Conservation (phyloP, 1,140 invertebrate species). For the Ooceraea biroi region DNA sequence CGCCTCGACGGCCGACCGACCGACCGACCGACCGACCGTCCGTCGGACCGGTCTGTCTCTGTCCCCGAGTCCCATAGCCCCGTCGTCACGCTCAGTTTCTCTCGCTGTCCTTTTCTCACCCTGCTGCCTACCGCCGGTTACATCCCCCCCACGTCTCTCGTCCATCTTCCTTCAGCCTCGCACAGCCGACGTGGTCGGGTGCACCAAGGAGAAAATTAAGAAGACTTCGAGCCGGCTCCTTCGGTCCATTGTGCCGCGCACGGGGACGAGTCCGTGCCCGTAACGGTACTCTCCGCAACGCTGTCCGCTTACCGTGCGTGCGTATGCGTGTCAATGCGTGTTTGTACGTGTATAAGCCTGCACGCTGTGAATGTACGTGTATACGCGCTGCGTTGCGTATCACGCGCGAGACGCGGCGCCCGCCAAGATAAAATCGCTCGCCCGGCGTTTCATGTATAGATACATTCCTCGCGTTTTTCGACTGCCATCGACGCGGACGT, state of each 20-base stretch:
- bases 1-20: conserved; percentile 73
- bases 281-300: conserved; percentile 61
- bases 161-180: not conserved
- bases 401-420: conserved; percentile 43
- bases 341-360: conserved; percentile 29
- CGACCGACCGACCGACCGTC: conserved; percentile 53
- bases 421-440: conserved; percentile 61
- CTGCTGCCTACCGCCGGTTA: conserved; percentile 32
- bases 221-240: conserved; percentile 53
- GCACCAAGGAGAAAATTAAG: conserved; percentile 69
- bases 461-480: conserved; percentile 65
- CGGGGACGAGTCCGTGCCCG: conserved; percentile 35
- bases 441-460: conserved; percentile 61
- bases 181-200: conserved; percentile 43
- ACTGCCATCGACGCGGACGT: conserved; percentile 8
- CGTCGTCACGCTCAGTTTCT: conserved; percentile 16
- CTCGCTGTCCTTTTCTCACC: conserved; percentile 13
- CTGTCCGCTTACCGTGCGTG: not conserved
- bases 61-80: conserved; percentile 42
- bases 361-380: conserved; percentile 4
- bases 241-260: conserved; percentile 70
- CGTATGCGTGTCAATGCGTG: conserved; percentile 40
- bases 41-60: not conserved
- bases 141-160: conserved; percentile 10
- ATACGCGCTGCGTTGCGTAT: not conserved